Percentiles rank a stretch among this genome's conserved stretches.
Conservation (phyloP, 2,113 vertebrate genomes). For the Megaptera novaeangliae region DNA sequence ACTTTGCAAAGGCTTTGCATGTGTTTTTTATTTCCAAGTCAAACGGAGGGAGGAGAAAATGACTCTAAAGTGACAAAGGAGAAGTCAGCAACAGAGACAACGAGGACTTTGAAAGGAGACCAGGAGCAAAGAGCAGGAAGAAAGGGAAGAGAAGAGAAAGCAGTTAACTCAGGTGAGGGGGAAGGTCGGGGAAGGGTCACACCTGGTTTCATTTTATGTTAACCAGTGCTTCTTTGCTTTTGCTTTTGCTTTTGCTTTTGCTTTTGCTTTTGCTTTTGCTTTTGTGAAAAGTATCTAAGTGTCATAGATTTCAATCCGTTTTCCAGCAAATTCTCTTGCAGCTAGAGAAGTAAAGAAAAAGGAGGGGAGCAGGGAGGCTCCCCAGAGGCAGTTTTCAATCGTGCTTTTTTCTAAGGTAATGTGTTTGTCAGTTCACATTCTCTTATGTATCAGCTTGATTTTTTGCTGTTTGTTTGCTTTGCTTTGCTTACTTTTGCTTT, state of each 20-base stretch:
- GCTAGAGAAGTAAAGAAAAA: not conserved
- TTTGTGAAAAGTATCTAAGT: not conserved
- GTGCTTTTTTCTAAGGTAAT: not conserved
- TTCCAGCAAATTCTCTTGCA: not conserved
- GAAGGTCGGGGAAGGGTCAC: not conserved
- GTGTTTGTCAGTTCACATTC: not conserved
- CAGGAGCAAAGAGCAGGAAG: not conserved
- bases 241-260: too few species aligned
- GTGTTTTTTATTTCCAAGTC: not conserved
- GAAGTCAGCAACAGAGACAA: not conserved
- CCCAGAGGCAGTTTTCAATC: not conserved
- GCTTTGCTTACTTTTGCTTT: not conserved
- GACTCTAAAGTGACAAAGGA: not conserved
- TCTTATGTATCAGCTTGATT: not conserved
- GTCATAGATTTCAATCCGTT: not conserved
- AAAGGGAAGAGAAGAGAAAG: not conserved
- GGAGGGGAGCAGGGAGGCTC: fast-evolving
- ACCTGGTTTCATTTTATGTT: not conserved
- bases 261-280: not conserved
- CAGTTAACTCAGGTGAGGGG: not conserved
- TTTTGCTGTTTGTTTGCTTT: not conserved
- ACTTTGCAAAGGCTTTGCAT: not conserved
- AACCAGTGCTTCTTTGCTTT: not conserved
- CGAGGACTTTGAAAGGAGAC: not conserved
- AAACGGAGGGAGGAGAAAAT: not conserved